Conservation (phyloP, 1,140 invertebrate species). For the Musca vetustissima region DNA sequence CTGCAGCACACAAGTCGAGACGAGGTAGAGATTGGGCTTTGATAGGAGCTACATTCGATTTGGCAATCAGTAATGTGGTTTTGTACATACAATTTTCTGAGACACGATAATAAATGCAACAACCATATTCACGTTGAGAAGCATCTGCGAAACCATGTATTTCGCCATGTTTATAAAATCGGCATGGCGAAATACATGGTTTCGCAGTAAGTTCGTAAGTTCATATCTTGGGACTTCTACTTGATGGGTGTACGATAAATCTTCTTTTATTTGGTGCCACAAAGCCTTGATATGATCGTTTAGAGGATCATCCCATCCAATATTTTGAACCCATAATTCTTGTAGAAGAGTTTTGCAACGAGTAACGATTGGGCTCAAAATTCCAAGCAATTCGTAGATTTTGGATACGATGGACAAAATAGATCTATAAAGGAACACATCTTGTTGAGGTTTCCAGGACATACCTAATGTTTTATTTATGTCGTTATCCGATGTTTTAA, state of each 20-base stretch:
- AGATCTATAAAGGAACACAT: constrained; percentile 11
- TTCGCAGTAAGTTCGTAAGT: too few relatives aligned
- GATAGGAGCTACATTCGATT: too few relatives aligned
- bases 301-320: constrained; percentile 15
- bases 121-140: constrained; percentile 26
- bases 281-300: neutral
- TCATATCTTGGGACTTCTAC: constrained; percentile 11
- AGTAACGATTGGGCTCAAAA: constrained; percentile 9
- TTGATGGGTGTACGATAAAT: neutral
- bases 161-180: constrained; percentile 2
- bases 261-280: neutral
- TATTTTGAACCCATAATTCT: constrained; percentile 14
- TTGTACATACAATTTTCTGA: too few relatives aligned
- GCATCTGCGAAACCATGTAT: constrained; percentile 28
- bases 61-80: too few relatives aligned
- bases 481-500: constrained; percentile 2
- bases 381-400: constrained; percentile 17
- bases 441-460: constrained; percentile 11
- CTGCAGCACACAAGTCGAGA: too few relatives aligned
- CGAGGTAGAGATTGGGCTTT: too few relatives aligned
- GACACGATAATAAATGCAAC: constrained; percentile 26
- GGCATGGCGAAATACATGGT: too few relatives aligned
- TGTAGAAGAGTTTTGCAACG: constrained; percentile 20
- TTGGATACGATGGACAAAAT: constrained; percentile 3
- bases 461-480: constrained; percentile 18